A percentile compares a stretch with the other conserved stretches of the same genome.
These are phyloP conservation scores for Uromys caudimaculatus DNA, from an alignment of 2,797 vertebrate species.

Conservation along the genomic window DNA sequence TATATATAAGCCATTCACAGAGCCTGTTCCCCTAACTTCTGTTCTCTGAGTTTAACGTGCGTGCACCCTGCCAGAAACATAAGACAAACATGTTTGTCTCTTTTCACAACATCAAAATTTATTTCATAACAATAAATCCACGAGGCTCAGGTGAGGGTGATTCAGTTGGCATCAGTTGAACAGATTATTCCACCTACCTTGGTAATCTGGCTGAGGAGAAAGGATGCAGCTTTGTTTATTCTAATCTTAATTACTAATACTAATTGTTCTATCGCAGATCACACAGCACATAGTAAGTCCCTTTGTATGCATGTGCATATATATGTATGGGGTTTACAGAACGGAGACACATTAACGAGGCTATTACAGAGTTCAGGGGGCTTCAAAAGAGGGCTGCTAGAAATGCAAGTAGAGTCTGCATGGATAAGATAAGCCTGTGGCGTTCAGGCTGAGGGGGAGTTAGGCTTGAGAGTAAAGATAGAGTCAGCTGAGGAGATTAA, in stretches of 20 bases:
- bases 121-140: neutral
- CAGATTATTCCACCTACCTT: neutral
- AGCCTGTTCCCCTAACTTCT: neutral
- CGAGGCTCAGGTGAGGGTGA: neutral
- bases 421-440: neutral
- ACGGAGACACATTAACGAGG: neutral
- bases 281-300: neutral
- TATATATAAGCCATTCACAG: neutral
- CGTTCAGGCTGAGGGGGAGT: neutral
- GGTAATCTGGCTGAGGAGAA: neutral
- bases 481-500: neutral
- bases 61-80: neutral
- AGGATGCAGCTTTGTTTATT: neutral
- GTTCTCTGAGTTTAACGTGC: neutral
- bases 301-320: neutral
- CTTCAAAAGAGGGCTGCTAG: neutral
- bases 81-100: neutral
- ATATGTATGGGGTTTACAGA: neutral
- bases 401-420: neutral
- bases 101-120: neutral
- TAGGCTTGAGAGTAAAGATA: too few relatives aligned
- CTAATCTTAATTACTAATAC: neutral
- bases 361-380: neutral
- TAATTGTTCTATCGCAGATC: neutral
- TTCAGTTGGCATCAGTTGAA: neutral